A percentile compares a stretch with the other conserved stretches of the same genome.
Evolutionary conservation across 2,888 invertebrate species (phyloP).

Genomic region (Orchesella flavescens): DNA sequence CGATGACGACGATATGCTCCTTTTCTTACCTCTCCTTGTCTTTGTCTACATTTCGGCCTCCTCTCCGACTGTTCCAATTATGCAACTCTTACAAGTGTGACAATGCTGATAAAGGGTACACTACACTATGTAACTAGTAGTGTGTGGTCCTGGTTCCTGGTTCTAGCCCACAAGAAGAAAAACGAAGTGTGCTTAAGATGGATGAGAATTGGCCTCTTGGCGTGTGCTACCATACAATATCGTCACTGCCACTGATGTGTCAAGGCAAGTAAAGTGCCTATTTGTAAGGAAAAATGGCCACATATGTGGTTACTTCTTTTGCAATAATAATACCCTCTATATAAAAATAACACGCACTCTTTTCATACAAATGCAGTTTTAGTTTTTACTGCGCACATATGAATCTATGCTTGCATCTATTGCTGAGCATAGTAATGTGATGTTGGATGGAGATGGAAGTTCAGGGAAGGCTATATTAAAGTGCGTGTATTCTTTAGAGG

Average conservation of each 20-base stretch:
- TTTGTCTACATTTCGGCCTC: neutral
- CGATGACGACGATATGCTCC: neutral
- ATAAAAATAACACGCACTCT: too few species aligned
- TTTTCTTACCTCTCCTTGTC: neutral
- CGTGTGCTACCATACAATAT: constrained; percentile 28
- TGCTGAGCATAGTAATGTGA: neutral
- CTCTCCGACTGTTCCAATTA: constrained; percentile 53
- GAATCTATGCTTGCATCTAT: neutral
- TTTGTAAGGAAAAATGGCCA: constrained; percentile 18
- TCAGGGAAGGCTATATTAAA: neutral
- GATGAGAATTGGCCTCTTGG: constrained; percentile 60
- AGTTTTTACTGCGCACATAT: too few species aligned
- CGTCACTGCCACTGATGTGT: constrained; percentile 52
- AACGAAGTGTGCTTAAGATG: constrained; percentile 54
- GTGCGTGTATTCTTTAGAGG: constrained; percentile 15
- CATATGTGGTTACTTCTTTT: too few species aligned
- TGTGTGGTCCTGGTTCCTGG: too few species aligned
- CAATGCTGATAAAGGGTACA: constrained; percentile 47
- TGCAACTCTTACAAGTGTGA: constrained; percentile 60
- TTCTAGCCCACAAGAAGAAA: constrained; percentile 1
- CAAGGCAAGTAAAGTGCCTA: constrained; percentile 47
- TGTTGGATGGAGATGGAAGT: neutral
- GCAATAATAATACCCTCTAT: too few species aligned
- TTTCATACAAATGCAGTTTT: too few species aligned
- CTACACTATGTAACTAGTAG: neutral